Evolutionary conservation across 2,888 invertebrate species (phyloP).

Genomic region (Acleris holmiana): DNA sequence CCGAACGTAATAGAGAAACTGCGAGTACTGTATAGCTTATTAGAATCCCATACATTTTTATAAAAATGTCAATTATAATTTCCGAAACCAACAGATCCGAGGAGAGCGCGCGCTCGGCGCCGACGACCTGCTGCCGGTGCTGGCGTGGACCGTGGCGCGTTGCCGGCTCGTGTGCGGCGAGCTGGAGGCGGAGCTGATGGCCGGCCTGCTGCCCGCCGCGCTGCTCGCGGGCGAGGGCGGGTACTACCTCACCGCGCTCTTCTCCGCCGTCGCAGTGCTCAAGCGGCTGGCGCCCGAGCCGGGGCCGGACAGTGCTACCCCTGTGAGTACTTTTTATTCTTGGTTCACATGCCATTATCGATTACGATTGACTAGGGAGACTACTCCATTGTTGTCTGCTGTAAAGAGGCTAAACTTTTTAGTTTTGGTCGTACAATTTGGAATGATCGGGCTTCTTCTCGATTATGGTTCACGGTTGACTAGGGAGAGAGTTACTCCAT

Average conservation of each 20-base stretch:
- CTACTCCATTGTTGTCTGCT: no score
- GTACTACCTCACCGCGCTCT: slow-evolving; percentile 96
- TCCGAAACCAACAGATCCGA: slow-evolving; percentile 83
- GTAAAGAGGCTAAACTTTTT: no score
- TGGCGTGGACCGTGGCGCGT: slow-evolving; percentile 96
- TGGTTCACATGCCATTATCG: no score
- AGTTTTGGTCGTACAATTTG: no score
- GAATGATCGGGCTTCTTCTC: no score
- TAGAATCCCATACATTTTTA: no score
- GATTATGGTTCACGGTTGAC: no score
- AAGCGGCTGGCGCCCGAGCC: slow-evolving; percentile 87
- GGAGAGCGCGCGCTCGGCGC: slow-evolving; percentile 89
- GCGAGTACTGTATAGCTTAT: no score
- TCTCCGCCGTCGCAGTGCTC: slow-evolving; percentile 95
- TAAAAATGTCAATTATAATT: no score
- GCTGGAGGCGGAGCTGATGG: slow-evolving; percentile 98
- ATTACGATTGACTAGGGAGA: neutral
- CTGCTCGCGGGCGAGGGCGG: slow-evolving; percentile 96
- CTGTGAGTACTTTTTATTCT: slow-evolving; percentile 58
- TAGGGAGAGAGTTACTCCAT: no score
- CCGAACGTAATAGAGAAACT: no score
- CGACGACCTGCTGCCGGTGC: slow-evolving; percentile 95
- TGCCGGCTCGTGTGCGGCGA: slow-evolving; percentile 96
- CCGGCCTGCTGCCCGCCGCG: slow-evolving; percentile 95
- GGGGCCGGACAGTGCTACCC: slow-evolving; percentile 63